phyloP scores from a whole-genome alignment of 2,113 vertebrate genomes.

The Ammospiza nelsoni region DNA sequence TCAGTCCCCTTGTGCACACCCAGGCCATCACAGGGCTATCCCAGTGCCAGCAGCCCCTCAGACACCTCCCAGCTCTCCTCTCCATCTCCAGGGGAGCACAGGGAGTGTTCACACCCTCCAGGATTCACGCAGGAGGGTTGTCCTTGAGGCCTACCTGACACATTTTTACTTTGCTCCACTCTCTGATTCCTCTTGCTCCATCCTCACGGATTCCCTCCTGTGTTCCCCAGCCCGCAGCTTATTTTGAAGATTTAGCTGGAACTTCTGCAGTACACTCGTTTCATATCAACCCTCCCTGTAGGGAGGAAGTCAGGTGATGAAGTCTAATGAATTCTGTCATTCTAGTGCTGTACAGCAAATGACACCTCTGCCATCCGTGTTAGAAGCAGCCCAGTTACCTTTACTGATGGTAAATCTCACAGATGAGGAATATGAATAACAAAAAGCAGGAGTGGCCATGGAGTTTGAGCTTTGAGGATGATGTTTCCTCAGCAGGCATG shows the following conservation, averaged over 20 bases:
- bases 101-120: fast-evolving
- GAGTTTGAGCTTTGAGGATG: not conserved
- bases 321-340: not conserved
- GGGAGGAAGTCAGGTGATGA: not conserved
- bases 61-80: not conserved
- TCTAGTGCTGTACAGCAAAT: not conserved
- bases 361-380: not conserved
- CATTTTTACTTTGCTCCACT: not conserved
- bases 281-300: not conserved
- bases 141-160: fast-evolving
- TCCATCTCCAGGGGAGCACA: not conserved
- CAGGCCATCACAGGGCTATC: not conserved
- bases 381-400: not conserved
- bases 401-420: not conserved
- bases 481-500: not conserved
- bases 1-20: fast-evolving
- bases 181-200: not conserved
- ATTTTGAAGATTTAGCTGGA: not conserved
- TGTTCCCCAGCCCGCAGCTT: not conserved
- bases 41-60: not conserved
- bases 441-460: not conserved
- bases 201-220: not conserved
- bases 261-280: not conserved
- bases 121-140: fast-evolving
- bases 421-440: not conserved